phyloP scores from a whole-genome alignment of 2,113 vertebrate species.

The Tamias sibiricus region DNA sequence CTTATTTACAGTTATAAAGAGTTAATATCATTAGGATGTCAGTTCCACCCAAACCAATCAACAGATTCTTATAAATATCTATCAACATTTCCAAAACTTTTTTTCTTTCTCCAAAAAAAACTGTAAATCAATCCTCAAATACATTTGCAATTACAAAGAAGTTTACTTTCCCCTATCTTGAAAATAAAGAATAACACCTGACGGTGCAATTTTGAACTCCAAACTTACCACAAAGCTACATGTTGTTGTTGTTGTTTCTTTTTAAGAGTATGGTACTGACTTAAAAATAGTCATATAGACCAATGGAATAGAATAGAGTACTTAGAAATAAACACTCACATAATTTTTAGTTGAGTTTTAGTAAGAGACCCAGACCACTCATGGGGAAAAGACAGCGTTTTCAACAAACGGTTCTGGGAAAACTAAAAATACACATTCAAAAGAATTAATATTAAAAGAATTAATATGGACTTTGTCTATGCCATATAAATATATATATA shows the following conservation, averaged over 20 bases:
- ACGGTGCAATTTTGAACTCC: neutral
- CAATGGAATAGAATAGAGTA: neutral
- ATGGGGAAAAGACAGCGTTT: neutral
- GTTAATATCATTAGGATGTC: neutral
- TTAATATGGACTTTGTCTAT: neutral
- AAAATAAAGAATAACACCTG: neutral
- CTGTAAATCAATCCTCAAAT: neutral
- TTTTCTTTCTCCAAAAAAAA: neutral
- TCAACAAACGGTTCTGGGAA: neutral
- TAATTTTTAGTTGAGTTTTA: neutral
- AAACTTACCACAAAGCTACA: neutral
- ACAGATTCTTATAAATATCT: neutral
- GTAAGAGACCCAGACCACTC: neutral
- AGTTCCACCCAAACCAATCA: neutral
- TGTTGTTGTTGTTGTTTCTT: neutral
- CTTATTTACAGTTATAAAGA: neutral
- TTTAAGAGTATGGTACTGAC: neutral
- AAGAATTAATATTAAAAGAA: neutral
- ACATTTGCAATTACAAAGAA: neutral
- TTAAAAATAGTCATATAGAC: neutral
- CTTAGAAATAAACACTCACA: neutral
- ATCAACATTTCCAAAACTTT: neutral
- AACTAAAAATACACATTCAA: neutral
- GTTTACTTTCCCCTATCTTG: neutral
- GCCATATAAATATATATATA: neutral